A percentile compares a stretch with the other conserved stretches of the same genome.
Evolutionary conservation across 2,113 vertebrate species (phyloP).

Genomic region (Columba livia): DNA sequence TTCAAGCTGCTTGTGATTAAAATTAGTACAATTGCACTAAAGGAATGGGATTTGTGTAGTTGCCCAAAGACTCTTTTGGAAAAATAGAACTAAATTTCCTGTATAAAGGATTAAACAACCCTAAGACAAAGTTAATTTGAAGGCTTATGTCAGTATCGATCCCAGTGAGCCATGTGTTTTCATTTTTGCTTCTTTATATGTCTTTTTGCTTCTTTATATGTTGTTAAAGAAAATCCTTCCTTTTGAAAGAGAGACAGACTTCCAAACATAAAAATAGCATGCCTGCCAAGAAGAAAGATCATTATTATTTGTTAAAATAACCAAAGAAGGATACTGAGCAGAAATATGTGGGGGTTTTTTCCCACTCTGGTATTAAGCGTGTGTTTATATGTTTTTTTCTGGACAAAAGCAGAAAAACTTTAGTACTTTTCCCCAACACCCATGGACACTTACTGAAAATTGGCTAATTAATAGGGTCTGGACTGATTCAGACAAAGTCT

Average conservation of each 20-base stretch:
- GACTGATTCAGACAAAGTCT: neutral
- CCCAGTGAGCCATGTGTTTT: neutral
- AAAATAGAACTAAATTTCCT: neutral
- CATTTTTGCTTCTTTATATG: neutral
- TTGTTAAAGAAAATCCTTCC: neutral
- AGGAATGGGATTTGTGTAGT: neutral
- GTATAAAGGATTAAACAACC: neutral
- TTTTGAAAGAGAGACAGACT: neutral
- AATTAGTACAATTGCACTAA: neutral
- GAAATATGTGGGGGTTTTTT: neutral
- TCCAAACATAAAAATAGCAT: neutral
- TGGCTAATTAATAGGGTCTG: neutral
- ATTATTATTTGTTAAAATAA: neutral
- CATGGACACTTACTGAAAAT: neutral
- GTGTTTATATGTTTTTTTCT: neutral
- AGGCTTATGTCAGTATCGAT: neutral
- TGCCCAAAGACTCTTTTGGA: neutral
- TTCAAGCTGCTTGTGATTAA: slow-evolving; percentile 6
- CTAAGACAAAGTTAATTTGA: neutral
- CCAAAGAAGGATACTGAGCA: neutral
- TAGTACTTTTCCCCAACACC: neutral
- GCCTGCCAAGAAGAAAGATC: neutral
- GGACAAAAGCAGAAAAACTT: neutral
- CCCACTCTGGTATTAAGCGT: neutral
- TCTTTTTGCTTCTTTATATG: neutral